These are phyloP conservation scores for Discoglossus pictus DNA, from an alignment of 2,797 vertebrate species.

Conservation along the genomic window DNA sequence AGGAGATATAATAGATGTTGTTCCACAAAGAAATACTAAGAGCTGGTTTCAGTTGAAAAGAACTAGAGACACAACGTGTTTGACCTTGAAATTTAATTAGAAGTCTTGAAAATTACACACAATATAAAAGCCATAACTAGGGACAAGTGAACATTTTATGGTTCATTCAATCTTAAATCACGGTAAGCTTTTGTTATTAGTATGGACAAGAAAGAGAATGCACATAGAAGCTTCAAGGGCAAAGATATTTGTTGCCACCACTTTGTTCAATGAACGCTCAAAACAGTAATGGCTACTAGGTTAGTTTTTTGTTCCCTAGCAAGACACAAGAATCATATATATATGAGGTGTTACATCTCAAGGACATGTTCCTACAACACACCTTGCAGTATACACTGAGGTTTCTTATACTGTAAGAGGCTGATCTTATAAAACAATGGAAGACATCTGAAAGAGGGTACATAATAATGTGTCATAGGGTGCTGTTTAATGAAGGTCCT, in stretches of 20 bases:
- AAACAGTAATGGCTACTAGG: constrained; percentile 21
- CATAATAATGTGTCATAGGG: too few relatives aligned
- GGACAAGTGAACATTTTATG: constrained; percentile 28
- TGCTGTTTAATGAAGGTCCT: too few relatives aligned
- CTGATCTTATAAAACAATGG: too few relatives aligned
- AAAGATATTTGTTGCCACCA: constrained; percentile 35
- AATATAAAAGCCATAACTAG: constrained; percentile 21
- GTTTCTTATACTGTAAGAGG: too few relatives aligned
- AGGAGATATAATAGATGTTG: too few relatives aligned
- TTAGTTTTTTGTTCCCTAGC: constrained; percentile 35
- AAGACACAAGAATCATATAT: too few relatives aligned
- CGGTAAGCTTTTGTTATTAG: constrained; percentile 1
- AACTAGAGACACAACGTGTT: constrained; percentile 9
- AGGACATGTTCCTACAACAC: too few relatives aligned
- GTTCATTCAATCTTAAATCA: constrained; percentile 34
- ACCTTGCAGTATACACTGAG: too few relatives aligned
- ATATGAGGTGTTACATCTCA: too few relatives aligned
- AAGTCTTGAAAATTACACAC: constrained; percentile 33
- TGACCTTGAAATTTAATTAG: constrained; percentile 46
- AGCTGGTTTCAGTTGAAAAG: too few relatives aligned
- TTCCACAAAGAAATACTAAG: too few relatives aligned
- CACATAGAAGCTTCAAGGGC: constrained; percentile 38
- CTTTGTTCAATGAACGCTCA: constrained; percentile 36
- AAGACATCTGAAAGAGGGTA: too few relatives aligned
- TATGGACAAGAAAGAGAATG: not conserved